These are phyloP conservation scores for Petaurus breviceps DNA, from an alignment of 2,113 vertebrate species.

Conservation along the genomic window DNA sequence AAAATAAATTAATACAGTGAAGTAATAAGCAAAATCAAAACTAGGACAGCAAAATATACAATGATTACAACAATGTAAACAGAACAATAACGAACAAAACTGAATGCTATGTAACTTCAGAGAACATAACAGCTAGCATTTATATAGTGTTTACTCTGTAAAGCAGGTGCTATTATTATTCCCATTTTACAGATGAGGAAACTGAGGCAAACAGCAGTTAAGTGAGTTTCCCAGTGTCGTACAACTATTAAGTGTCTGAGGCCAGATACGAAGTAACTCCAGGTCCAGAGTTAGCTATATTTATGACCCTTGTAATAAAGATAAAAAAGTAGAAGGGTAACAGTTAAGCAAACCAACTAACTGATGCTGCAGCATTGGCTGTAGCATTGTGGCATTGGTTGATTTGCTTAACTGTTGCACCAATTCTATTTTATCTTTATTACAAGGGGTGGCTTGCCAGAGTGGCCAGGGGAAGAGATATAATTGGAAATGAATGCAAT, in stretches of 20 bases:
- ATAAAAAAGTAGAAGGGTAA: too few species aligned
- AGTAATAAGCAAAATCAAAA: too few species aligned
- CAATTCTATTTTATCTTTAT: neutral
- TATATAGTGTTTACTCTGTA: neutral
- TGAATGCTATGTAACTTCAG: too few species aligned
- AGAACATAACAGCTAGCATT: neutral
- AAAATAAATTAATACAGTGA: neutral
- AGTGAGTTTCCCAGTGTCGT: neutral
- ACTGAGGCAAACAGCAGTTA: neutral
- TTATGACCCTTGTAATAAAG: too few species aligned
- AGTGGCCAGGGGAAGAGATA: neutral
- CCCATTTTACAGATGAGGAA: neutral
- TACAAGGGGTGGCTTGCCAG: neutral
- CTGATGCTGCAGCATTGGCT: too few species aligned
- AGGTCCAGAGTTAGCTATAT: neutral
- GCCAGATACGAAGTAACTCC: neutral
- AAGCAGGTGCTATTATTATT: too few species aligned
- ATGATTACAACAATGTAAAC: too few species aligned
- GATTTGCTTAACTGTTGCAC: neutral
- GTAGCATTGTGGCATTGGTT: neutral
- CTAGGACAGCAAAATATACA: too few species aligned
- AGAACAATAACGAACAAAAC: too few species aligned
- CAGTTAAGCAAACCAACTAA: too few species aligned
- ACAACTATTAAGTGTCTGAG: neutral
- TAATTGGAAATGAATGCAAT: neutral